Base-by-base conservation (phyloP, 2,888 invertebrate genomes). In the Drosophila sordidula region DNA sequence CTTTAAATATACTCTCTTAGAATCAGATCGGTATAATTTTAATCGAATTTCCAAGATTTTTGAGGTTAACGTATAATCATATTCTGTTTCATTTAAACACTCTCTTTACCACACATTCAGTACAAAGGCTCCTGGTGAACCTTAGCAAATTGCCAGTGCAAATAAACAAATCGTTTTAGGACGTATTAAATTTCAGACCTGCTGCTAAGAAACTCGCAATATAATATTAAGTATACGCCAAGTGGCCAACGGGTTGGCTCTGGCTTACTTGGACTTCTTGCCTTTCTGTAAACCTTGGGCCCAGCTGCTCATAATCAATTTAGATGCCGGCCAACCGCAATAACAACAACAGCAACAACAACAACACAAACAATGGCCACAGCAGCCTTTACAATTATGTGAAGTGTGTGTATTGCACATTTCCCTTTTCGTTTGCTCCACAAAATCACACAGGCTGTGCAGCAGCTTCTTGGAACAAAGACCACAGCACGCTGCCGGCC, bases 291-390 rank as follows among this genome's bases (percentile, higher is more conserved):
- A 66, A 73, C 67, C 78, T 78, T 61, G 45, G 45, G 41, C 25
- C 50, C 26, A 38, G 59, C 50, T 70, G 66, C 44, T 78, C 74
- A 78, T 83, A 83, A 83, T 86, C 87, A 83, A 83, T 83, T 83
- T 86, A 83, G 59, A 67, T 58, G 78, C 80, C 46, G 47, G 57
- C 46, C 42, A 41, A 51, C 58, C 67, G 34, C 59, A 58, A 73
- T 16, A 52, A 8, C 51, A 64, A 32, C 56, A 55, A 16, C 59
- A 59, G 8, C 29, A 51, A 5, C 41, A 46, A 41, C 41, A 29
- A 29, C 18, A 44, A 39, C 11, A 44, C 34, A 36, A 51, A 29
- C 72, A 52, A 51, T 46, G 52, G 14, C 59, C 66, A 39, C 22
- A 26, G 42, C 70, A 46, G 47, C 65, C 56, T 42, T 55, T 51